Conservation (phyloP, 1,140 invertebrate species). For the Mylabris phalerata region DNA sequence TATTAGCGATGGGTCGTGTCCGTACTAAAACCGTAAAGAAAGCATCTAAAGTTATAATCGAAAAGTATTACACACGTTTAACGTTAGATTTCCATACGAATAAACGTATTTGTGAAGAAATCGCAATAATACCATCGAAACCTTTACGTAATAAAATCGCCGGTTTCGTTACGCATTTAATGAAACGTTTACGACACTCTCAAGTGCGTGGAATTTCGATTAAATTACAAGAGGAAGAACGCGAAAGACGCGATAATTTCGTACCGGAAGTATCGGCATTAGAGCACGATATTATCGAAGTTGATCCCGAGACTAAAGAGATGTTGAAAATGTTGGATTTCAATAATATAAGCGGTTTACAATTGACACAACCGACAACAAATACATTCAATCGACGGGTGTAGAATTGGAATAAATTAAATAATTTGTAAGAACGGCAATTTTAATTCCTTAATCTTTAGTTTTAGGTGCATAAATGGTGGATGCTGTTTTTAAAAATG, state of each 20-base stretch:
- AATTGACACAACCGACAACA: constrained; percentile 69
- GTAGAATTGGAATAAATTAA: too few species aligned
- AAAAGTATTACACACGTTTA: constrained; percentile 97
- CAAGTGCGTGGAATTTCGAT: constrained; percentile 98
- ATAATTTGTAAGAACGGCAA: too few species aligned
- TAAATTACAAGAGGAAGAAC: constrained; percentile 97
- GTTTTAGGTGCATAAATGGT: too few species aligned
- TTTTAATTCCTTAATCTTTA: too few species aligned
- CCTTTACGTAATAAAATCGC: constrained; percentile 97
- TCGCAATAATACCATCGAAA: constrained; percentile 97
- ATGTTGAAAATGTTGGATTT: constrained; percentile 97
- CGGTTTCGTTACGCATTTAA: constrained; percentile 98
- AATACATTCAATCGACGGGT: constrained; percentile 55
- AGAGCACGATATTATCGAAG: constrained; percentile 84
- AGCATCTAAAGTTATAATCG: constrained; percentile 96
- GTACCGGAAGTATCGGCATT: constrained; percentile 96
- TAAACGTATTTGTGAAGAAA: constrained; percentile 98
- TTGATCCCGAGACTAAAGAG: constrained; percentile 94
- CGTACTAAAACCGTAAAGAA: constrained; percentile 99
- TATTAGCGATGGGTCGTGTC: constrained; percentile 76
- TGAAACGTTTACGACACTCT: constrained; percentile 94
- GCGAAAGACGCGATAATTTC: constrained; percentile 98
- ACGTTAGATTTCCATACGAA: constrained; percentile 99
- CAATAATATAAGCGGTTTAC: constrained; percentile 81
- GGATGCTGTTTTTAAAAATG: too few species aligned